A percentile compares a stretch with the other conserved stretches of the same genome.
phyloP scores from a whole-genome alignment of 2,113 vertebrate species.

The Corydoras sp. region DNA sequence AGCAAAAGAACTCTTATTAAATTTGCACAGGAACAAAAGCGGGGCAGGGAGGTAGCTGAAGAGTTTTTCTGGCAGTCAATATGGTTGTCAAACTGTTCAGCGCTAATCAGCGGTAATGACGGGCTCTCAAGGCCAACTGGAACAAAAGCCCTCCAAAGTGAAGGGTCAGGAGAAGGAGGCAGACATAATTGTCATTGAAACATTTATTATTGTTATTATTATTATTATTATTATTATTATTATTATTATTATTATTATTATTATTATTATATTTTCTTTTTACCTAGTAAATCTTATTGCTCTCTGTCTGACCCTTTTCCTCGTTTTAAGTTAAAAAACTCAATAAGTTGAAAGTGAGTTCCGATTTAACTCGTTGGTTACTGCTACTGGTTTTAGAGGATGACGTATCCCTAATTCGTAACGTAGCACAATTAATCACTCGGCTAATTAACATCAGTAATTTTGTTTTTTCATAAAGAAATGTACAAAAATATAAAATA shows the following conservation, averaged over 20 bases:
- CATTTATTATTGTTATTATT: constrained; percentile 1
- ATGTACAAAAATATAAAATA: too few species aligned
- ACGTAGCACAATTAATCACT: too few species aligned
- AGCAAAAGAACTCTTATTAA: constrained; percentile 33
- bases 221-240: background rate
- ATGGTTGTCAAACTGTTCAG: constrained; percentile 50
- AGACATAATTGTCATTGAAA: too few species aligned
- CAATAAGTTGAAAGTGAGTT: background rate
- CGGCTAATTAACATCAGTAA: too few species aligned
- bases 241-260: constrained; percentile 7
- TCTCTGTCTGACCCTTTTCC: background rate
- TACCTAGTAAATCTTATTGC: background rate
- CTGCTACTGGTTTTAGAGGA: too few species aligned
- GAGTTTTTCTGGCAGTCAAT: constrained; percentile 50
- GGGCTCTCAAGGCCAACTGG: background rate
- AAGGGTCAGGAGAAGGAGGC: constrained; percentile 49
- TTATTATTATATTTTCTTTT: background rate
- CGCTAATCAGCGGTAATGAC: constrained; percentile 49
- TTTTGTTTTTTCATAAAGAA: too few species aligned
- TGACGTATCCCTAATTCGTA: too few species aligned
- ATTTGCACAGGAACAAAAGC: constrained; percentile 27
- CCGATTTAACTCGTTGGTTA: background rate
- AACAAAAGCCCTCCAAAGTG: too few species aligned
- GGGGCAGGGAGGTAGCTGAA: constrained; percentile 34
- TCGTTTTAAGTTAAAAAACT: background rate